Evolutionary conservation across 2,888 invertebrate genomes (phyloP), one percentile per base, ranked within the genome.

Genomic region (Molanna angustata): DNA sequence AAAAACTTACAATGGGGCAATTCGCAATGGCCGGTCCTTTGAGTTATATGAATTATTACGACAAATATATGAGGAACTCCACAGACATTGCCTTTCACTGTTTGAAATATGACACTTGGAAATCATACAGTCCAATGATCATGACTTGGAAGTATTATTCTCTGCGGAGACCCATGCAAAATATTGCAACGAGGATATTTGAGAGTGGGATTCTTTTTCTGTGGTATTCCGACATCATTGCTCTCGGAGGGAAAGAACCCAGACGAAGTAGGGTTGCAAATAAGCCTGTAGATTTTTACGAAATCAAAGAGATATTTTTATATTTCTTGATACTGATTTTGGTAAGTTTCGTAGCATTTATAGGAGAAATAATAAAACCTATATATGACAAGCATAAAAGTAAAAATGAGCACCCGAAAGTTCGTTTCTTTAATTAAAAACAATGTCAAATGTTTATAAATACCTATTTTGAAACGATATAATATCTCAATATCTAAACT

Each of bases 151-250:
- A 39, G 31, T 11, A 44, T 27, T 43, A 35, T 13, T 44, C 50
- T 18, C n/a, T 31, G 22, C 32, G 31, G 19, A 18, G 14, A 16
- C 27, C 18, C 4, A 27, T 39, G 27, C 18, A 33, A 4, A 35
- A 31, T 18, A 18, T 37, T 16, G 3, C 18, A n/a, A 16, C 1
- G 4, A 44, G 44, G 9, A 4, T 50, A 17, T 50, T 44, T 37
- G 50, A 50, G 20, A 50, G 39, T 14, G 50, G 44, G n/a, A n/a
- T 44, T 13, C 9, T 22, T 3, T 44, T 50, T 19, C 19, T 14
- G 19, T 44, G 43, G 43, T 43, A 44, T 21, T n/a, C 11, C 2
- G 39, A 37, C 9, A 33, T 50, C n/a, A 21, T 22, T 2, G 7
- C 13, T 1, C 1, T 14, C 7, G 9, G 17, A 18, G 11, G 17